Conservation (phyloP, 2,113 vertebrate genomes). For the Phycodurus eques region DNA sequence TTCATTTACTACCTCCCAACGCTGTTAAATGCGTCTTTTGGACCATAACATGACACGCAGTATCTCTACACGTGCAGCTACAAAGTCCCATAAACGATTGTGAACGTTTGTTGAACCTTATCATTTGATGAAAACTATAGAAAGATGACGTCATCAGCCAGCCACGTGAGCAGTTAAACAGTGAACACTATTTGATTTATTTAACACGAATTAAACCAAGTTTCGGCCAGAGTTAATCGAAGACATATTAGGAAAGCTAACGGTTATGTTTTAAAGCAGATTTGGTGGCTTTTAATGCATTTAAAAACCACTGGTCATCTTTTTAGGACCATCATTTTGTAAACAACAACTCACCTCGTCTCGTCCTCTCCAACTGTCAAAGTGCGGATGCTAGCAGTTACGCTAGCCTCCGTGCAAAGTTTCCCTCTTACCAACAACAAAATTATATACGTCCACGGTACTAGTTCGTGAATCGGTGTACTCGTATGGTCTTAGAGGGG, state of each 20-base stretch:
- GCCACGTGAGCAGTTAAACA: not conserved
- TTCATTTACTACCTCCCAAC: not conserved
- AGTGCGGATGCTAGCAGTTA: conserved; percentile 32
- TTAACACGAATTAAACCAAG: not conserved
- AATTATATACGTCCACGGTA: not conserved
- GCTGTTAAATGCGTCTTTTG: not conserved
- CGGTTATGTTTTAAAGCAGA: not conserved
- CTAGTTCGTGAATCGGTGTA: not conserved
- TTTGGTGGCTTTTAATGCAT: not conserved
- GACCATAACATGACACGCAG: not conserved
- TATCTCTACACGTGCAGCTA: not conserved
- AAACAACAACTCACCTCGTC: conserved; percentile 26
- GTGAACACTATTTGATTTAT: not conserved
- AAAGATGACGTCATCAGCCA: not conserved
- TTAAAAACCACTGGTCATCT: not conserved
- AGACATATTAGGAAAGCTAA: not conserved
- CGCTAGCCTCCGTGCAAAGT: not conserved
- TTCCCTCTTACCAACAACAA: not conserved
- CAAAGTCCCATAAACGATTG: not conserved
- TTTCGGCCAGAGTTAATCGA: not conserved
- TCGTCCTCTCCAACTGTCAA: conserved; percentile 18
- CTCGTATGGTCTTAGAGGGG: not conserved
- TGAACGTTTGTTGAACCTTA: not conserved
- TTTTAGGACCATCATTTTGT: not conserved
- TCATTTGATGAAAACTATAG: not conserved